Evolutionary conservation across 30 jellyfish, hydroid and myxozoan species (phyloP), one percentile per base, ranked within the genome.

Genomic region (Chironex yamaguchii): DNA sequence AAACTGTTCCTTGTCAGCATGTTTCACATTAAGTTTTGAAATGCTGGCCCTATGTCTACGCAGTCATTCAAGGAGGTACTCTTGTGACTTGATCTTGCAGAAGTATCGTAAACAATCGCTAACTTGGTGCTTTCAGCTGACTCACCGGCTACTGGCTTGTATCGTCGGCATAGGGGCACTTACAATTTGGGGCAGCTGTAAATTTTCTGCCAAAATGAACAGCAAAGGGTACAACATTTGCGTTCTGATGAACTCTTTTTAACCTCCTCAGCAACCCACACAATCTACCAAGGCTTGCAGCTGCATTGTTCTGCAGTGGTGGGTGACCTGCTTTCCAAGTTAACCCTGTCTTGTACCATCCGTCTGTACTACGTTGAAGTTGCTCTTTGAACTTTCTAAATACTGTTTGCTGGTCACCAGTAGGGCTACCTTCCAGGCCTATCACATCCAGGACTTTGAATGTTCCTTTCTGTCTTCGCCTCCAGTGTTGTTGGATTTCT

Each of bases 21-120:
- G 78, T 76, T 78, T 79, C 86, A 76, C 4, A 87, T 69, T 11
- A 48, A 73, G 32, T 48, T 64, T 52, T 81, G 95, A 48, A 66
- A 24, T 14, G 97, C 76, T 54, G 97, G 97, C 33, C 96, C 97
- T 48, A 76, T 82, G 27, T 90, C 91, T 14, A 90, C 78, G 62
- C 97, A 90, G 33, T 90, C 96, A 74, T 90, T 90, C 82, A 90
- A 78, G 27, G 96, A 82, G 21, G 91, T 71, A 3, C 71, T 54
- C 30, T 35, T 63, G 77, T 67, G 63, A 42, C 52, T 74, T 51
- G 84, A 26, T 79, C 49, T 73, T 27, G 96, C 84, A 12, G 96
- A 85, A n/a, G 96, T 85, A 35, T 85, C 96, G 52, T 23, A 85
- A 20, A 85, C 96, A 21, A 85, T 74, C 23, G 85, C 35, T 52